These are phyloP conservation scores for Lasioglossum figueresi DNA, from an alignment of 2,888 invertebrate species.

Conservation along the genomic window DNA sequence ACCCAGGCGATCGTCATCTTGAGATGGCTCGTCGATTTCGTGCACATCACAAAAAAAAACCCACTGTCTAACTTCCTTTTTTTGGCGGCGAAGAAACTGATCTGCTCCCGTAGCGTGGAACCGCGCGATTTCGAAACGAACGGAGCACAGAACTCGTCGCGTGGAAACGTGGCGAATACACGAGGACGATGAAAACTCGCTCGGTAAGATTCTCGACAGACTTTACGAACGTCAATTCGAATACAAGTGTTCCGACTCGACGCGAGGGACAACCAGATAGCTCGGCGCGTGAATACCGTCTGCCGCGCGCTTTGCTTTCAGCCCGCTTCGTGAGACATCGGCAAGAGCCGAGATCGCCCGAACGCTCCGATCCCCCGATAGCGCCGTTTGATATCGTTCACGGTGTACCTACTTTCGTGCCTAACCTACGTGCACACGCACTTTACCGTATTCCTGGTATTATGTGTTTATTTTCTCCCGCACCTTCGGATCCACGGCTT, in stretches of 20 bases:
- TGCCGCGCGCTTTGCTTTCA: slow-evolving; percentile 80
- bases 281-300: slow-evolving; percentile 82
- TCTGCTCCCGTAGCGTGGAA: slow-evolving; percentile 10
- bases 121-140: slow-evolving; percentile 41
- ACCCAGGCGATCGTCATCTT: slow-evolving; percentile 73
- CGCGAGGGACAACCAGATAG: slow-evolving; percentile 75
- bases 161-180: slow-evolving; percentile 19
- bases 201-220: slow-evolving; percentile 40
- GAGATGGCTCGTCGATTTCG: slow-evolving; percentile 54
- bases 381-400: slow-evolving; percentile 59
- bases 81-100: slow-evolving; percentile 23
- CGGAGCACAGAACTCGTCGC: slow-evolving; percentile 50
- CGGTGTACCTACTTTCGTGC: slow-evolving; percentile 54
- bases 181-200: slow-evolving; percentile 32
- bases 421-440: slow-evolving; percentile 50
- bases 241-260: slow-evolving; percentile 53
- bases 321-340: slow-evolving; percentile 79
- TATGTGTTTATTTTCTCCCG: slow-evolving; percentile 37
- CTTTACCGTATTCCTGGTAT: slow-evolving; percentile 39
- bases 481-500: not conserved
- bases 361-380: slow-evolving; percentile 69
- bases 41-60: slow-evolving; percentile 65
- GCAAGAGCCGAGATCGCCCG: slow-evolving; percentile 75
- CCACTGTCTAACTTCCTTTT: slow-evolving; percentile 59
- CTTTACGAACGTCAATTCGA: slow-evolving; percentile 57